These are phyloP conservation scores for Troides helena DNA, from an alignment of 2,888 invertebrate genomes.

Conservation along the genomic window DNA sequence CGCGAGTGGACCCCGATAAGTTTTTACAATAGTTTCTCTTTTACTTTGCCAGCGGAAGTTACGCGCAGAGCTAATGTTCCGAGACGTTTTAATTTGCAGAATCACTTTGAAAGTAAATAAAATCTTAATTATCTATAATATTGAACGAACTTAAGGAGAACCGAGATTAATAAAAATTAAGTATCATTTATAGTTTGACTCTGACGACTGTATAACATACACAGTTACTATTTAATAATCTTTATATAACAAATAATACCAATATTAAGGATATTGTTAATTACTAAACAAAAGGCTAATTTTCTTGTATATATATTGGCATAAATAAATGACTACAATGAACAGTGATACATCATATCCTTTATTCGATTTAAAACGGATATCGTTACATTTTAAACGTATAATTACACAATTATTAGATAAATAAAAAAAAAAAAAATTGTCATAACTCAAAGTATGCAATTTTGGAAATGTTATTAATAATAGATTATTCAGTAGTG, in stretches of 20 bases:
- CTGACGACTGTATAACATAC: too few species aligned
- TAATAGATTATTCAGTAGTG: too few species aligned
- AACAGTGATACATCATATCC: neutral
- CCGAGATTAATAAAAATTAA: neutral
- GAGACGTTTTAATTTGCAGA: slow-evolving; percentile 20
- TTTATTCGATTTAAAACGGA: neutral
- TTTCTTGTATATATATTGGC: too few species aligned
- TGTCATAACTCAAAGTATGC: neutral
- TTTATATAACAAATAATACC: too few species aligned
- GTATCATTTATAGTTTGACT: neutral
- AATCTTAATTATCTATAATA: neutral
- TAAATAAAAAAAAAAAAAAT: neutral
- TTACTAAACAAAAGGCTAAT: too few species aligned
- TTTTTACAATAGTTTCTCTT: slow-evolving; percentile 67
- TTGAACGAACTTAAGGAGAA: neutral
- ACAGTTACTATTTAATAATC: too few species aligned
- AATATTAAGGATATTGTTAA: too few species aligned
- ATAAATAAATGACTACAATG: too few species aligned
- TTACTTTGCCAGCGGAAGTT: slow-evolving; percentile 40
- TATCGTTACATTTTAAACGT: neutral
- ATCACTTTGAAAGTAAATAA: slow-evolving; percentile 1
- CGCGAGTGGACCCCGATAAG: slow-evolving; percentile 56
- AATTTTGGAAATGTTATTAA: neutral
- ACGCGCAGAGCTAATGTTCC: slow-evolving; percentile 25
- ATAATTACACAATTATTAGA: neutral